Evolutionary conservation across 2,113 vertebrate species (phyloP), one percentile per base, ranked within the genome.

Genomic region (Semnornis frantzii): DNA sequence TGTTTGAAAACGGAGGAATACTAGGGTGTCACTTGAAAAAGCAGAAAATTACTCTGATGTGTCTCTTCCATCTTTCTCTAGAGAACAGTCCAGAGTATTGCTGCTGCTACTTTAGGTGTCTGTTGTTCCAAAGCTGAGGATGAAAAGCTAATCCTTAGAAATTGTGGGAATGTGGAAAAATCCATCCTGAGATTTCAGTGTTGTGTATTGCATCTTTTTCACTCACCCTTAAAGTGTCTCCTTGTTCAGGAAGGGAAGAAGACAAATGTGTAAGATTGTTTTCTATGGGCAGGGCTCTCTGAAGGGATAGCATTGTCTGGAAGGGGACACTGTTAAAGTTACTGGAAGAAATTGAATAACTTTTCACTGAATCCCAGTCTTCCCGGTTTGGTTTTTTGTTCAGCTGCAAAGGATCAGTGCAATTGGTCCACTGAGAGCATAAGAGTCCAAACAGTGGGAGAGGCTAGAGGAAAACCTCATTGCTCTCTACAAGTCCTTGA

Each of bases 141-240:
- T 46, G 20, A 30, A 34, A 4, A 59, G 24, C 52, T 24, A 8
- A 6, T 3, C 3, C 6, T 13, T 5, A 86, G 16, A 31, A 24
- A 20, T 1, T 12, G 10, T 8, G 23, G 17, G 15, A 11, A 10
- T 6, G 15, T 25, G 42, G 21, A 14, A 60, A 34, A 33, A 6
- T 16, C 4, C 50, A 46, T 33, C 18, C 18, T 15, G 12, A 0
- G n/a, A 4, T 3, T 63, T 63, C 0, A 0, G 20, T 46, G 23
- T 31, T 44, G 19, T 6, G 2, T 2, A 18, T 34, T 73, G 15
- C 16, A 18, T 48, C 3, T 24, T 59, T 76, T 24, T 17, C 33
- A 11, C 13, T 44, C 10, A 11, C 12, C 20, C 14, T 42, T 4
- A 6, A 46, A 16, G 4, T 9, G 12, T 44, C 17, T 74, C 31